phyloP scores from a whole-genome alignment of 2,113 vertebrate species.

The Vulpes lagopus region DNA sequence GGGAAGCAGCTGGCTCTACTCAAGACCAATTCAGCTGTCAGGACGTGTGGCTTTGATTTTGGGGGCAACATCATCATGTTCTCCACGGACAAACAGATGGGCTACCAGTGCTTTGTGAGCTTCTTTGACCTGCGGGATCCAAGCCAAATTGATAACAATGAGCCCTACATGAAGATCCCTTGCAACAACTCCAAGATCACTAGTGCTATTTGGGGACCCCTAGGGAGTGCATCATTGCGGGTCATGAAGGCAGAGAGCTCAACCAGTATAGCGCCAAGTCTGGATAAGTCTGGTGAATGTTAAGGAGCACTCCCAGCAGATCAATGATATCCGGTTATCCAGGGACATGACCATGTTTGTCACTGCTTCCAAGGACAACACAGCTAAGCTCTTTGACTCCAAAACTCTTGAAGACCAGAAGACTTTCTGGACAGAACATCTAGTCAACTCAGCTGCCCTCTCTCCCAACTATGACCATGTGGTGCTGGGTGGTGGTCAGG shows the following conservation, averaged over 20 bases:
- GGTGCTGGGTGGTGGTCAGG: slow-evolving; percentile 98
- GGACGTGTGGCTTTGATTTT: slow-evolving; percentile 98
- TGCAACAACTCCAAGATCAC: slow-evolving; percentile 97
- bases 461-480: slow-evolving; percentile 98
- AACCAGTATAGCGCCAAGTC: slow-evolving; percentile 98
- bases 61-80: slow-evolving; percentile 99
- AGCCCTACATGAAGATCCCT: slow-evolving; percentile 95
- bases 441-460: slow-evolving; percentile 97
- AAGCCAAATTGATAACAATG: slow-evolving; percentile 95
- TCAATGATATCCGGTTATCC: slow-evolving; percentile 98
- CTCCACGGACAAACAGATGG: slow-evolving; percentile 99
- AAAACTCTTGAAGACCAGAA: slow-evolving; percentile 94
- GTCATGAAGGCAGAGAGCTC: slow-evolving; percentile 96
- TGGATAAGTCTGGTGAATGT: slow-evolving; percentile 93
- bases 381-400: slow-evolving; percentile 97
- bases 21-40: slow-evolving; percentile 96
- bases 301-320: slow-evolving; percentile 97
- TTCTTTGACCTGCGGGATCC: slow-evolving; percentile 96
- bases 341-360: slow-evolving; percentile 98
- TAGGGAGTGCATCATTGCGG: slow-evolving; percentile 96
- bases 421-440: slow-evolving; percentile 96
- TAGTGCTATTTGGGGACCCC: slow-evolving; percentile 97
- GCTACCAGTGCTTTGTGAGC: slow-evolving; percentile 97
- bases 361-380: slow-evolving; percentile 97
- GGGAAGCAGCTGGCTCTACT: slow-evolving; percentile 96